A percentile compares a stretch with the other conserved stretches of the same genome.
These are phyloP conservation scores for Cephus sareptanus DNA, from an alignment of 2,888 invertebrate genomes.

Conservation along the genomic window DNA sequence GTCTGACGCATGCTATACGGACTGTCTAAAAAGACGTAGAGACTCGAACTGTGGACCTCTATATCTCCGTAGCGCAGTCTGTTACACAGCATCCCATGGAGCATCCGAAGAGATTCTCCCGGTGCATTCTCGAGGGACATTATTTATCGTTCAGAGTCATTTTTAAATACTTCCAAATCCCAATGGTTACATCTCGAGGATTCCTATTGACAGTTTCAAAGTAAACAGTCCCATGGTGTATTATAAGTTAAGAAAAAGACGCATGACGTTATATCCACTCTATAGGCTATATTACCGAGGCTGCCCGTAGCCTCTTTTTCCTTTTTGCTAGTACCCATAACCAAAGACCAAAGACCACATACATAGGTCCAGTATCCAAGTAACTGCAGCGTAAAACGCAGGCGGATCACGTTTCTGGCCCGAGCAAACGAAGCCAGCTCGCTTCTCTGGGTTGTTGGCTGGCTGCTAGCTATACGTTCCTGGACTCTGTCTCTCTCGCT, in stretches of 20 bases:
- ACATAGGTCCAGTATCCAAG: background rate
- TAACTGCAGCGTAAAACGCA: constrained; percentile 21
- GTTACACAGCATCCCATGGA: background rate
- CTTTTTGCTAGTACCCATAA: background rate
- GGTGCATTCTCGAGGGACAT: constrained; percentile 18
- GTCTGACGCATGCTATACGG: too few species aligned
- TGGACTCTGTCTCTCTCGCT: background rate
- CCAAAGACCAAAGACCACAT: background rate
- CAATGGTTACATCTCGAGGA: background rate
- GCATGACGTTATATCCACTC: too few species aligned
- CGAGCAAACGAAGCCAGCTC: constrained; percentile 20
- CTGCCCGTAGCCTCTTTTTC: background rate
- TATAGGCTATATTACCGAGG: background rate
- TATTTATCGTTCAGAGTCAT: constrained; percentile 19
- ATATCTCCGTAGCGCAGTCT: background rate
- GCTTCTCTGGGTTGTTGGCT: background rate
- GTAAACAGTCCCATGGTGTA: background rate
- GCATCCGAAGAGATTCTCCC: background rate
- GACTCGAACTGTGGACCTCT: background rate
- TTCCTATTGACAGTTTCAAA: background rate
- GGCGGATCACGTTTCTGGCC: constrained; percentile 40
- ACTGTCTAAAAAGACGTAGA: background rate
- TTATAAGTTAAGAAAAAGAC: background rate
- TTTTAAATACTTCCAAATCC: constrained; percentile 6
- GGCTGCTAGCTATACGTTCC: background rate